Conservation (phyloP, 2,888 invertebrate genomes). For the Synergus gifuensis region DNA sequence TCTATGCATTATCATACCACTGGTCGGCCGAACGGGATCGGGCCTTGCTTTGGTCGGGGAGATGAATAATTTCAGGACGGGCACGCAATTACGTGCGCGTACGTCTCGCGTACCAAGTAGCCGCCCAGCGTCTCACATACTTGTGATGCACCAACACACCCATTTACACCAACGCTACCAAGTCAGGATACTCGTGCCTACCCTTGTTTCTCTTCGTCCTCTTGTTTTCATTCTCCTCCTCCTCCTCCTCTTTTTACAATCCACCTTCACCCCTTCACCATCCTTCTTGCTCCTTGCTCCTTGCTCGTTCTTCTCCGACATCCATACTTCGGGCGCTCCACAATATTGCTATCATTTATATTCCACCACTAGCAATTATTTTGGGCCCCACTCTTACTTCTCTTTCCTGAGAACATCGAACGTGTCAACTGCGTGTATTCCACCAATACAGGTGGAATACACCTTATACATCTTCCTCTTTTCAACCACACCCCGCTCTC, state of each 20-base stretch:
- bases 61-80: conserved; percentile 78
- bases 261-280: conserved; percentile 44
- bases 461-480: too few relatives aligned
- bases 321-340: conserved; percentile 57
- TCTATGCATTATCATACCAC: conserved; percentile 77
- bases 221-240: conserved; percentile 49
- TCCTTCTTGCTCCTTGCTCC: conserved; percentile 29
- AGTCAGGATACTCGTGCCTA: conserved; percentile 44
- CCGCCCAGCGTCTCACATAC: conserved; percentile 62
- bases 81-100: conserved; percentile 77
- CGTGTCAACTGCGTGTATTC: conserved; percentile 27
- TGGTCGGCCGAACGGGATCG: conserved; percentile 68
- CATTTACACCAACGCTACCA: conserved; percentile 60
- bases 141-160: conserved; percentile 45
- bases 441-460: neutral
- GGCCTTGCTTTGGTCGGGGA: conserved; percentile 68
- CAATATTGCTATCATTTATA: conserved; percentile 74
- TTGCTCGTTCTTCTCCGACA: conserved; percentile 33
- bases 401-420: conserved; percentile 43
- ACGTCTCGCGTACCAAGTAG: conserved; percentile 78
- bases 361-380: conserved; percentile 74
- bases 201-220: conserved; percentile 33
- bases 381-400: conserved; percentile 55
- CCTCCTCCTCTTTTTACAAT: conserved; percentile 28
- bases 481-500: too few relatives aligned